These are phyloP conservation scores for Apostichopus californicus DNA, from an alignment of 35 echinoderm and acorn worm species.

Conservation along the genomic window DNA sequence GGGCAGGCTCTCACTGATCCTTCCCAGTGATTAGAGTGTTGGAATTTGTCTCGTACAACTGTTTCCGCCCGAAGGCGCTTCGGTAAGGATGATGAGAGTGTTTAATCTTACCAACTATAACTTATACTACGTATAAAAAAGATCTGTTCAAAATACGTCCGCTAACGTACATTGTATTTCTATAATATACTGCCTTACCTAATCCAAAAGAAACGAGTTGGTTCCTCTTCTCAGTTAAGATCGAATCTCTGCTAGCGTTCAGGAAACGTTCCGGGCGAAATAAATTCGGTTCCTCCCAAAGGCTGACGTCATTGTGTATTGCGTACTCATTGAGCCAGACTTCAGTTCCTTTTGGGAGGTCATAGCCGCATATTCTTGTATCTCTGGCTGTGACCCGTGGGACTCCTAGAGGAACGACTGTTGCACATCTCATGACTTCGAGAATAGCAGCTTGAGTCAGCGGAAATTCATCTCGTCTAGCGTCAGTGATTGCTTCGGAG, in stretches of 20 bases:
- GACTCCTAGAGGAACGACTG: constrained; percentile 55
- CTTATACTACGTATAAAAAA: no score
- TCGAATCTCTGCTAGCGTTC: constrained; percentile 27
- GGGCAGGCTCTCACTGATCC: no score
- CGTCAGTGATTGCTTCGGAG: neutral
- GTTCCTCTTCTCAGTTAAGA: constrained; percentile 31
- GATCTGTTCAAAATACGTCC: no score
- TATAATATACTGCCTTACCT: neutral
- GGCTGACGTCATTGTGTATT: constrained; percentile 62
- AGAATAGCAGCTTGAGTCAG: constrained; percentile 67
- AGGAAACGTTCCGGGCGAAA: constrained; percentile 68
- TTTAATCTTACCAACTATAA: no score
- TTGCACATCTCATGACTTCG: constrained; percentile 54
- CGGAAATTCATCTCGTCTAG: neutral
- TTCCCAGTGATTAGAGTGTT: no score
- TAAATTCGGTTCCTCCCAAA: constrained; percentile 56
- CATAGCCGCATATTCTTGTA: constrained; percentile 65
- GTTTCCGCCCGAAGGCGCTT: no score
- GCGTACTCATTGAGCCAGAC: constrained; percentile 73
- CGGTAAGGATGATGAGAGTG: no score
- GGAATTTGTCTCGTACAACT: no score
- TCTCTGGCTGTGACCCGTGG: constrained; percentile 62
- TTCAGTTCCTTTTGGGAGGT: constrained; percentile 73
- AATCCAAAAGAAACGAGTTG: constrained; percentile 69
- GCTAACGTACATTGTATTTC: no score